Conservation (phyloP, 2,888 invertebrate species). For the Lasioglossum marginatum region DNA sequence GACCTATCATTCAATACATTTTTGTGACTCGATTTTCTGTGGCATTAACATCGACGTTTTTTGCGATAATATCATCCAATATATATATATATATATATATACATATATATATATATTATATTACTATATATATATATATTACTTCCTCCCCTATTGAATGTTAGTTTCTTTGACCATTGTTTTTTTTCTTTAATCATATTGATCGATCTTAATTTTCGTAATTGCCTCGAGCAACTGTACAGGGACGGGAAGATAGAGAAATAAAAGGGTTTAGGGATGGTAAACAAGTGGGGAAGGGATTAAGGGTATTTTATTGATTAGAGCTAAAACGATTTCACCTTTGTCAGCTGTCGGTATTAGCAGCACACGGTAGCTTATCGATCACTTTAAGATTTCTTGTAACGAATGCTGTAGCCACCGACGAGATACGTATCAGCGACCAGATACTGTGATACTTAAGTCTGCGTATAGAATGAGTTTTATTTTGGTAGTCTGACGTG, state of each 20-base stretch:
- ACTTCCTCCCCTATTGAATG: neutral
- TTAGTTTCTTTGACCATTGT: neutral
- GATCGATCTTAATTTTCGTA: neutral
- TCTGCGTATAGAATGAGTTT: neutral
- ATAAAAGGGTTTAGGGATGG: neutral
- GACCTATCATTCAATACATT: neutral
- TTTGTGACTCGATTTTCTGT: neutral
- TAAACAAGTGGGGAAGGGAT: neutral
- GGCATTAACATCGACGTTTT: neutral
- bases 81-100: neutral
- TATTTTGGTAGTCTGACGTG: neutral
- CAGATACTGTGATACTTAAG: too few relatives aligned
- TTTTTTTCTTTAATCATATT: neutral
- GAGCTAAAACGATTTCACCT: neutral
- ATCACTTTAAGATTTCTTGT: neutral
- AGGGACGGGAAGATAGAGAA: neutral
- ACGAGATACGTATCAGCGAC: too few relatives aligned
- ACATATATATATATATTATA: too few relatives aligned
- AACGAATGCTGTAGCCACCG: neutral
- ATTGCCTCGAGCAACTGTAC: neutral
- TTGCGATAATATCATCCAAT: neutral
- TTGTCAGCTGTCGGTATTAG: conserved; percentile 15
- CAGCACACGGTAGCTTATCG: conserved; percentile 5
- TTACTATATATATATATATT: neutral
- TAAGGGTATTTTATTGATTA: conserved; percentile 13